Evolutionary conservation across 2,888 invertebrate genomes (phyloP), one percentile per base, ranked within the genome.

Genomic region (Hemicrepidius hirtus): DNA sequence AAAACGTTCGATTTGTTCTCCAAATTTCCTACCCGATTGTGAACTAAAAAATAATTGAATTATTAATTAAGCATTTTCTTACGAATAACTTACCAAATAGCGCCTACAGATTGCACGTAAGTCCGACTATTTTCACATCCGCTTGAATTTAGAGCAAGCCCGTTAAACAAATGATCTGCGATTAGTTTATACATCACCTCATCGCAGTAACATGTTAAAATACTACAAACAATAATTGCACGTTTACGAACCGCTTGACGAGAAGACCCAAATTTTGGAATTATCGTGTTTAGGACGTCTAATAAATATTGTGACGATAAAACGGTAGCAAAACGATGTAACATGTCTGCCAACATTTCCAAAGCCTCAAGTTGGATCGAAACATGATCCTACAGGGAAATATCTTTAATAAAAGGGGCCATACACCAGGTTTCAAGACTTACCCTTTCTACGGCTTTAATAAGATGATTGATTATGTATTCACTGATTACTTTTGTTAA

Each of bases 281-380:
- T 88, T 57, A 99, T 88, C 3, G 98, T 95, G 79, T 93, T 93
- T 75, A 98, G 88, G 78, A 99, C 94, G 32, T 9, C 9, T 80
- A 94, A 91, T 72, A 93, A 90, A 83, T 97, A 97, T 85, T 96
- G 97, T 20, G 92, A 91, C 75, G 95, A 91, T 74, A 98, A 87
- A 71, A 97, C 91, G 68, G 94, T 94, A 75, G 99, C 99, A 89
- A 98, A 99, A 82, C 98, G 91, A 73, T 96, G 95, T 4, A 99
- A 87, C 76, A 99, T 87, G 87, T 99, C 99, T 3, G 97, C 95
- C 40, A 99, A 89, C 80, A 99, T 99, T 84, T 99, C 99, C 66
- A 99, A 88, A 53, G 98, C 97, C 87, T 99, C 99, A 18, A 99
- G 88, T 86, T 99, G 98, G 2, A 99, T 98, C 1, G 98, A 97